Evolutionary conservation across 2,888 invertebrate genomes (phyloP).

Genomic region (Apamea monoglypha): DNA sequence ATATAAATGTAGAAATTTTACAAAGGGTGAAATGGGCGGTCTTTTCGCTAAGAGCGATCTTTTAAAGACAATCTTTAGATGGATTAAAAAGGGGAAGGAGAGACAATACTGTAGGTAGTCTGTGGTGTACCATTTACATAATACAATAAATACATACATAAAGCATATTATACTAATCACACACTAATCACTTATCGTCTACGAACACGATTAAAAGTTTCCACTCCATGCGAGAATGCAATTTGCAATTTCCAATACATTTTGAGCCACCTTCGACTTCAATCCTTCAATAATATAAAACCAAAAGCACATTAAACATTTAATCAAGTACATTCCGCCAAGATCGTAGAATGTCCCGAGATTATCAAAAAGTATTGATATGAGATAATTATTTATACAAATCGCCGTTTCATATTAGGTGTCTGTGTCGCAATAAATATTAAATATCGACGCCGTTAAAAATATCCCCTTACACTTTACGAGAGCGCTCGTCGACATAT

Average conservation of each 20-base stretch:
- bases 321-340: conserved; percentile 20
- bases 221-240: background rate
- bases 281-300: background rate
- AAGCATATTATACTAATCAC: too few species aligned
- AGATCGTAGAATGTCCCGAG: conserved; percentile 48
- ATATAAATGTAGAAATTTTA: too few species aligned
- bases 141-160: too few species aligned
- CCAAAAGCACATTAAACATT: background rate
- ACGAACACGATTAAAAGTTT: background rate
- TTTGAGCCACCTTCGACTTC: background rate
- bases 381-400: conserved; percentile 84
- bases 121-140: too few species aligned
- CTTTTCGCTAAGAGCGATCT: too few species aligned
- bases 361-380: conserved; percentile 73
- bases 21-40: too few species aligned
- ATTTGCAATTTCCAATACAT: background rate
- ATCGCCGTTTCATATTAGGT: conserved; percentile 88
- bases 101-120: too few species aligned
- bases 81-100: too few species aligned
- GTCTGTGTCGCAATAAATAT: conserved; percentile 89
- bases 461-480: conserved; percentile 90
- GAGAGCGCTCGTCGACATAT: conserved; percentile 87
- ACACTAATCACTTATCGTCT: too few species aligned
- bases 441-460: conserved; percentile 90
- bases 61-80: too few species aligned